A percentile compares a stretch with the other conserved stretches of the same genome.
Evolutionary conservation across 2,888 invertebrate species (phyloP).

Genomic region (Octonoba sinensis): DNA sequence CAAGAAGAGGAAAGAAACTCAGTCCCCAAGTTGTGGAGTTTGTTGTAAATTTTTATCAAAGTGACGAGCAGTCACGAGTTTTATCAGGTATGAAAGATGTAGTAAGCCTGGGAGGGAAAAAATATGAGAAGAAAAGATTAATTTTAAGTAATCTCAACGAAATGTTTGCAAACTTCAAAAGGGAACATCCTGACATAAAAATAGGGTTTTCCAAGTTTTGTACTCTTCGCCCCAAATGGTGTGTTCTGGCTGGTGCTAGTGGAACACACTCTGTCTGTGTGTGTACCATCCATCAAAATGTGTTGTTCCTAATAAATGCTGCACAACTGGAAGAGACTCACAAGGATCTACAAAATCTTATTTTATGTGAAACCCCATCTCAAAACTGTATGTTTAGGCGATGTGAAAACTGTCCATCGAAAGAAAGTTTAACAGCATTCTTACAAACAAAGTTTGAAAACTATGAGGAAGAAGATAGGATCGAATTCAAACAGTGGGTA

Average conservation of each 20-base stretch:
- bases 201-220: too few species aligned
- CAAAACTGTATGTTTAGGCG: background rate
- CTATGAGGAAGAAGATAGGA: background rate
- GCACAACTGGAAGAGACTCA: background rate
- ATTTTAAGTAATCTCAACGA: slow-evolving; percentile 12
- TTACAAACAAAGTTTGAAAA: slow-evolving; percentile 8
- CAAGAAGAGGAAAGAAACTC: background rate
- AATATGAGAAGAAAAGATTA: slow-evolving; percentile 27
- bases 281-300: slow-evolving; percentile 23
- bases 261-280: too few species aligned
- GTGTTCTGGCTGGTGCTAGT: slow-evolving; percentile 24
- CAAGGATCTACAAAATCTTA: background rate
- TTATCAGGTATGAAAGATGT: slow-evolving; percentile 5
- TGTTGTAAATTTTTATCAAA: slow-evolving; percentile 10
- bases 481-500: slow-evolving; percentile 9
- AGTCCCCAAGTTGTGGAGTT: background rate
- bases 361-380: background rate
- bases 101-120: slow-evolving; percentile 2
- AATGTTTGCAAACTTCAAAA: slow-evolving; percentile 14
- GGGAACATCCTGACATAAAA: slow-evolving; percentile 20
- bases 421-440: background rate
- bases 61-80: slow-evolving; percentile 4
- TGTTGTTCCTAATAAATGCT: background rate
- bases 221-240: slow-evolving; percentile 30
- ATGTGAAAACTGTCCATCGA: background rate